Base-by-base conservation (phyloP, 2,113 vertebrate genomes). In the Laticauda laticaudata region DNA sequence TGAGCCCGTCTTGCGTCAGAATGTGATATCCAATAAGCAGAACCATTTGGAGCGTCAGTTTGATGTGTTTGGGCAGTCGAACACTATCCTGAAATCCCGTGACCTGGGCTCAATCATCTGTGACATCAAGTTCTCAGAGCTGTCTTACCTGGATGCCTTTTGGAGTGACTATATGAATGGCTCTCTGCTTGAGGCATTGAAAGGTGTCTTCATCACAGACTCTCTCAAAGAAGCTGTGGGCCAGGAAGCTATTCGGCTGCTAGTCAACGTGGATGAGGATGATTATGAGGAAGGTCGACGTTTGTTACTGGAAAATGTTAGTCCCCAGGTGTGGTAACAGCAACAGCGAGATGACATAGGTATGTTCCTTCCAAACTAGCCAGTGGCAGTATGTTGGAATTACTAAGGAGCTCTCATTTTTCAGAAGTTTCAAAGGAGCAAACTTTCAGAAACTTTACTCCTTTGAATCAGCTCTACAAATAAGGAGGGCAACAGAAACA, bases 131-230 rank as follows among this genome's bases (percentile, higher is more conserved):
- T 99, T 99, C 96, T 98, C 99, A 0, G 98, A 99, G 95, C 97
- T 99, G 94, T 98, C 98, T 57, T 99, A 99, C 96, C 97, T 99
- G 39, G 98, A 99, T 75, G 98, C 98, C 93, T 99, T 99, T 97
- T 99, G 98, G 99, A 96, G 97, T 0, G 98, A 99, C 97, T 99
- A 99, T 96, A 97, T 99, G 96, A 99, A 98, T 0, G 99, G 99
- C 0, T 98, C 98, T 2, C 97, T 99, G 96, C 96, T 99, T 69
- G 98, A 98, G 97, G 98, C 98, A 43, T 97, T 99, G 56, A 98
- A 98, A 93, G 98, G 98, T 0, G 99, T 99, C 61, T 99, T 99
- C 97, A 98, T 99, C 94, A 99, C 98, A 0, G 98, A 99, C 95
- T 98, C 98, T 0, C 96, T 99, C 89, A 98, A 98, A 15, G 97